These are phyloP conservation scores for Haemorhous mexicanus DNA, from an alignment of 2,113 vertebrate genomes.

Conservation along the genomic window DNA sequence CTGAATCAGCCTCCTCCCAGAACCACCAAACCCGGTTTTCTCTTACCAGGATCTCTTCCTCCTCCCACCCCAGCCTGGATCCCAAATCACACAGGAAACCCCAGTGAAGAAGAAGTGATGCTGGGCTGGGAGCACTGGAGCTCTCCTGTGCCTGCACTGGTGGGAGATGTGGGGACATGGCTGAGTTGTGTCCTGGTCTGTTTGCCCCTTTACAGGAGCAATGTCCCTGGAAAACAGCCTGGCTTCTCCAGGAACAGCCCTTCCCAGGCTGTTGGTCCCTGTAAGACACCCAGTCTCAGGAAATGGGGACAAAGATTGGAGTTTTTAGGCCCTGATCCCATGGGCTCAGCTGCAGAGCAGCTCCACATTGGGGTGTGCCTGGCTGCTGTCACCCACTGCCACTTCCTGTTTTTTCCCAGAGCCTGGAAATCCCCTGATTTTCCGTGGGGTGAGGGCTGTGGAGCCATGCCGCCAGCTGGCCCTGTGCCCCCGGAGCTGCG, in stretches of 20 bases:
- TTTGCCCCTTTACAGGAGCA: not conserved
- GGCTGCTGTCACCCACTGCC: not conserved
- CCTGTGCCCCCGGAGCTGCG: not conserved
- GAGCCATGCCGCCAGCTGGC: not conserved
- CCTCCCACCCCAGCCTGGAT: not conserved
- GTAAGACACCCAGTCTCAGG: not conserved
- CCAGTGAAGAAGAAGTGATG: not conserved
- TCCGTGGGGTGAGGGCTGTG: not conserved
- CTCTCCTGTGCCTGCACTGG: not conserved
- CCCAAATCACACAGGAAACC: not conserved
- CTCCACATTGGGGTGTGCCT: not conserved
- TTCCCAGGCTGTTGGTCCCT: not conserved
- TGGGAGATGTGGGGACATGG: not conserved
- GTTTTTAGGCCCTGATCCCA: not conserved
- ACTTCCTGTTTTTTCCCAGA: slow-evolving; percentile 23
- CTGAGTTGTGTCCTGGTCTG: not conserved
- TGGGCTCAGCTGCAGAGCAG: not conserved
- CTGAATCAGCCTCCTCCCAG: not conserved
- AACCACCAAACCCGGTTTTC: not conserved
- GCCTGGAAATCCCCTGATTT: slow-evolving; percentile 56
- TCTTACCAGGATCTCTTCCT: not conserved
- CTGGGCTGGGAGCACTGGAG: not conserved
- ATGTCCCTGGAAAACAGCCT: not conserved
- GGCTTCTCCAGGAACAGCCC: not conserved
- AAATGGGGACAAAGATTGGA: not conserved